A percentile compares a stretch with the other conserved stretches of the same genome.
Evolutionary conservation across 2,797 vertebrate species (phyloP).

Genomic region (Miichthys miiuy): DNA sequence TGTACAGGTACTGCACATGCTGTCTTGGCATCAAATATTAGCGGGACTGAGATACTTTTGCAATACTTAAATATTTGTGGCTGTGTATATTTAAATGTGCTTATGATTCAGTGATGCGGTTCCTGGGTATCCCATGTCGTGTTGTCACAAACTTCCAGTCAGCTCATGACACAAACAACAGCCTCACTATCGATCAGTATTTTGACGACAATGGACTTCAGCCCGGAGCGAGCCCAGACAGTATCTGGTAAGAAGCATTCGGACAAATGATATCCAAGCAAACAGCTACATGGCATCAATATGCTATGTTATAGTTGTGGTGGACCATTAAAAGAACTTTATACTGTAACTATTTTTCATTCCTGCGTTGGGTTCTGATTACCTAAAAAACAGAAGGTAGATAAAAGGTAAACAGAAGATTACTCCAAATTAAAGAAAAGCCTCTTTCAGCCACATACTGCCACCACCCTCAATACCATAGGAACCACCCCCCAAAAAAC

Average conservation of each 20-base stretch:
- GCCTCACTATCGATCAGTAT: slow-evolving; percentile 24
- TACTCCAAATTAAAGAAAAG: too few relatives aligned
- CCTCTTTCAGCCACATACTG: too few relatives aligned
- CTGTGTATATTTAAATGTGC: not conserved
- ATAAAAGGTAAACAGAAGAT: too few relatives aligned
- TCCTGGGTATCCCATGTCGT: slow-evolving; percentile 42
- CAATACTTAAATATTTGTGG: not conserved
- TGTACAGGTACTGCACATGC: slow-evolving; percentile 84
- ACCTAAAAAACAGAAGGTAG: too few relatives aligned
- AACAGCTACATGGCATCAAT: not conserved
- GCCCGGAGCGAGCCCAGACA: not conserved
- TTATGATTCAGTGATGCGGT: slow-evolving; percentile 43
- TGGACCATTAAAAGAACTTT: too few relatives aligned
- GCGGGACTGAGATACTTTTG: not conserved
- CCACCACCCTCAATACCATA: too few relatives aligned
- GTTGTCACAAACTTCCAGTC: slow-evolving; percentile 41
- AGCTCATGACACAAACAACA: slow-evolving; percentile 34
- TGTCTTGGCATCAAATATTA: not conserved
- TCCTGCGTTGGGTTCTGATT: too few relatives aligned
- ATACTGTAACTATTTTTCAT: too few relatives aligned
- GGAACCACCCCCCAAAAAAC: not conserved
- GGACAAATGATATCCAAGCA: not conserved
- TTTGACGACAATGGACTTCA: not conserved
- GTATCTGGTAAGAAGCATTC: slow-evolving; percentile 17
- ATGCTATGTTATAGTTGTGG: too few relatives aligned